Base-by-base conservation (phyloP, 2,113 vertebrate species). In the Melanerpes aurifrons region DNA sequence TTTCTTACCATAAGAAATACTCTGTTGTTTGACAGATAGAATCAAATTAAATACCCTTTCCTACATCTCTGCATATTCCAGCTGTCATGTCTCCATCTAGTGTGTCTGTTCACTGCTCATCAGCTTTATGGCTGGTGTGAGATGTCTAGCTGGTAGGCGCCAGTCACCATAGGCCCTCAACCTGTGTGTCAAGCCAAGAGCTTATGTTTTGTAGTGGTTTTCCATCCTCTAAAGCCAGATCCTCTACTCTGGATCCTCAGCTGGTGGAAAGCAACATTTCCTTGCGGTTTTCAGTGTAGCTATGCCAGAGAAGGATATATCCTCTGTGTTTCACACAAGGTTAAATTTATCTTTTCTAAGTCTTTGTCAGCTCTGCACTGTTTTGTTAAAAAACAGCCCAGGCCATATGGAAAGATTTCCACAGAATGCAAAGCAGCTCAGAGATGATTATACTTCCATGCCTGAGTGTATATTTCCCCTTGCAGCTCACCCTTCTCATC, bases 271-370 rank as follows among this genome's bases (percentile, higher is more conserved):
- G 47, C 75, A 59, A 62, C 35, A 12, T 62, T 53, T 53, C 11
- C 22, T 35, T 87, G 76, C 32, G 75, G 74, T 35, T 50, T 57
- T 14, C 43, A 62, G 81, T 5, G 15, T 45, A 67, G 16, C 59
- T 50, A 9, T 57, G 45, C 84, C 86, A 75, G 62, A 56, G 90
- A 79, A 66, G 81, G 83, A 84, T 74, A 67, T 86, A 54, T 76
- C 88, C 92, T 91, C 74, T 88, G 64, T 91, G 89, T 85, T 94
- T 81, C 84, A 76, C 84, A 76, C 89, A 76, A 85, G 80, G 54
- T 71, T 85, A 88, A 84, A 94, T 91, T 84, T 94, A 91, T 94
- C 80, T 84, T 22, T 45, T 76, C 59, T 26, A 59, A 88, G 64
- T 37, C 64, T 81, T 76, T 76, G 89, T 89, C 84, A 88, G 84